phyloP scores from a whole-genome alignment of 2,113 vertebrate species.

The Pollachius pollachius region DNA sequence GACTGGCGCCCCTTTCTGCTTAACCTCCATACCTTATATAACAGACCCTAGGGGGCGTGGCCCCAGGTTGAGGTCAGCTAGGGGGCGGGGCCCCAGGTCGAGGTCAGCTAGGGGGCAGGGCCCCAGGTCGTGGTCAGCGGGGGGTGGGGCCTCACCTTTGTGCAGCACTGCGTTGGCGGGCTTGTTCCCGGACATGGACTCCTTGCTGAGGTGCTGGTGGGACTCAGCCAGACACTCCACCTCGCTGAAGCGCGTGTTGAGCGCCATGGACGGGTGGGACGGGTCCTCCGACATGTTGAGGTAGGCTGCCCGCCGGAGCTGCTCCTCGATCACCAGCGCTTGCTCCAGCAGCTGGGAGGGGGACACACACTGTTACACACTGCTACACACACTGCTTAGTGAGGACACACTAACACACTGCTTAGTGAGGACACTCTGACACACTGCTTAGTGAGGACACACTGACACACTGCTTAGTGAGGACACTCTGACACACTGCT shows the following conservation, averaged over 20 bases:
- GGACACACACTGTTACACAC: too few relatives aligned
- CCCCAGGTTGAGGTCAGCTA: too few relatives aligned
- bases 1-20: not conserved
- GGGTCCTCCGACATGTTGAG: constrained; percentile 98
- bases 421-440: too few relatives aligned
- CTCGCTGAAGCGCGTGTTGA: constrained; percentile 96
- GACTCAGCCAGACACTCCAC: constrained; percentile 97
- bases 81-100: too few relatives aligned
- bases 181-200: constrained; percentile 98
- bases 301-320: constrained; percentile 91
- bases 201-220: constrained; percentile 97
- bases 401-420: too few relatives aligned
- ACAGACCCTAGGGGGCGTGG: too few relatives aligned
- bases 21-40: not conserved
- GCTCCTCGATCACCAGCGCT: constrained; percentile 94
- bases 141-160: constrained; percentile 94
- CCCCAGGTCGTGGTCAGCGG: too few relatives aligned
- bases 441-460: too few relatives aligned
- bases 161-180: constrained; percentile 97
- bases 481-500: too few relatives aligned
- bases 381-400: too few relatives aligned
- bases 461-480: too few relatives aligned
- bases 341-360: constrained; percentile 94
- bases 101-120: too few relatives aligned
- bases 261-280: constrained; percentile 95